Evolutionary conservation across 2,797 vertebrate species (phyloP).

Genomic region (Peromyscus nudipes): DNA sequence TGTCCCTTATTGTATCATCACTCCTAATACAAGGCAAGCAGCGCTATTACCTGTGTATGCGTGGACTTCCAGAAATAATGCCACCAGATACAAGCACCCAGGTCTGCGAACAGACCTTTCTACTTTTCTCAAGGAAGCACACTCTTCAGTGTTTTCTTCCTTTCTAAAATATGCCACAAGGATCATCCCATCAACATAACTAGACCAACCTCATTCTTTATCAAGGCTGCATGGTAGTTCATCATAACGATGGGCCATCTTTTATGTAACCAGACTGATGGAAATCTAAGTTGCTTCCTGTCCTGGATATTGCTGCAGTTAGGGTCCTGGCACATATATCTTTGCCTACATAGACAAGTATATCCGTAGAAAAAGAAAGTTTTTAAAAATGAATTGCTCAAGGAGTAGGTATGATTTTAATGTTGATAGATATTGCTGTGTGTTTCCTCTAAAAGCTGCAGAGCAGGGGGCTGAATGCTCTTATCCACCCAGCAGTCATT

Average conservation of each 20-base stretch:
- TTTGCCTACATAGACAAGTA: constrained; percentile 36
- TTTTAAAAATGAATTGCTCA: constrained; percentile 44
- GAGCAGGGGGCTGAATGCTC: background rate
- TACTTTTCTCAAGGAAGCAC: constrained; percentile 15
- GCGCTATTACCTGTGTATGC: background rate
- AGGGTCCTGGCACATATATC: background rate
- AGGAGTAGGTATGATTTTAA: constrained; percentile 44
- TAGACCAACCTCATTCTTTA: constrained; percentile 42
- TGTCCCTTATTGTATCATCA: background rate
- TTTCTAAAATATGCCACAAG: background rate
- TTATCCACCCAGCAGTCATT: background rate
- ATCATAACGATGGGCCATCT: background rate
- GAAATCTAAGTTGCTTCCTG: constrained; percentile 56
- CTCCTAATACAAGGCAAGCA: background rate
- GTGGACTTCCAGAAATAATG: constrained; percentile 17
- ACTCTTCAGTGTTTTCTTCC: background rate
- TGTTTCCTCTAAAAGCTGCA: background rate
- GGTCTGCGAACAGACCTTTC: constrained; percentile 25
- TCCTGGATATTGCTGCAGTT: constrained; percentile 24
- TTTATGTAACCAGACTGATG: constrained; percentile 20
- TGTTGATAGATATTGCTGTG: background rate
- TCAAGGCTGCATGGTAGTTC: background rate
- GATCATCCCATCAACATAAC: background rate
- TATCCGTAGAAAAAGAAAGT: background rate
- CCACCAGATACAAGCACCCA: background rate